These are phyloP conservation scores for Merops nubicus DNA, from an alignment of 2,113 vertebrate genomes.

Conservation along the genomic window DNA sequence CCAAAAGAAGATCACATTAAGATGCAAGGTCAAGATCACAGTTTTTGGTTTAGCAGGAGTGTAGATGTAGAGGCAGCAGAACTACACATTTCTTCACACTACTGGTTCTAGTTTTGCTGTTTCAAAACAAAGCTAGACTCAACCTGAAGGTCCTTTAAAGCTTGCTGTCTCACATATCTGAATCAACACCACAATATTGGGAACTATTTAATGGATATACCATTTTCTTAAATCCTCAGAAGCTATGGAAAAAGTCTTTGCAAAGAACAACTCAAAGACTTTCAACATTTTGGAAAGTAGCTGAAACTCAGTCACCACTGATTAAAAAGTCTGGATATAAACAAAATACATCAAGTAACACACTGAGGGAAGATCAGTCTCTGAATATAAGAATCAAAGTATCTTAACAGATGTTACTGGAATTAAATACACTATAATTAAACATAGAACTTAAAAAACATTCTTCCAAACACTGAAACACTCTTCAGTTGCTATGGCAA, in stretches of 20 bases:
- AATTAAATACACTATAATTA: not conserved
- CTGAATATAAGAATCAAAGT: not conserved
- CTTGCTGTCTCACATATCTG: fast-evolving
- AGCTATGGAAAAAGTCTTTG: not conserved
- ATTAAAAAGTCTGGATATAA: not conserved
- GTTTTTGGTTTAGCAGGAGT: not conserved
- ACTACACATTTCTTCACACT: not conserved
- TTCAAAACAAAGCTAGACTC: not conserved
- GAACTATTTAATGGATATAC: not conserved
- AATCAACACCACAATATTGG: not conserved
- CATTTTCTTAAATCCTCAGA: not conserved
- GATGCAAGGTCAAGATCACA: not conserved
- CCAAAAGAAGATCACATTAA: not conserved
- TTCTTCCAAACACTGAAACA: not conserved
- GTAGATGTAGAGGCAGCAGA: not conserved
- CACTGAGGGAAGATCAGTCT: not conserved
- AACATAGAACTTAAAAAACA: not conserved
- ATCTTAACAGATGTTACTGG: not conserved
- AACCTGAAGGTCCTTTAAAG: not conserved
- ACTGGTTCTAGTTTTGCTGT: not conserved
- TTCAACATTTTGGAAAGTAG: not conserved
- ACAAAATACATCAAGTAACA: not conserved
- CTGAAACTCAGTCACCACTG: not conserved
- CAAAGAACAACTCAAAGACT: not conserved
- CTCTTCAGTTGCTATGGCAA: not conserved